A percentile compares a stretch with the other conserved stretches of the same genome.
Evolutionary conservation across 2,888 invertebrate species (phyloP).

Genomic region (Alviniconcha strummeri): DNA sequence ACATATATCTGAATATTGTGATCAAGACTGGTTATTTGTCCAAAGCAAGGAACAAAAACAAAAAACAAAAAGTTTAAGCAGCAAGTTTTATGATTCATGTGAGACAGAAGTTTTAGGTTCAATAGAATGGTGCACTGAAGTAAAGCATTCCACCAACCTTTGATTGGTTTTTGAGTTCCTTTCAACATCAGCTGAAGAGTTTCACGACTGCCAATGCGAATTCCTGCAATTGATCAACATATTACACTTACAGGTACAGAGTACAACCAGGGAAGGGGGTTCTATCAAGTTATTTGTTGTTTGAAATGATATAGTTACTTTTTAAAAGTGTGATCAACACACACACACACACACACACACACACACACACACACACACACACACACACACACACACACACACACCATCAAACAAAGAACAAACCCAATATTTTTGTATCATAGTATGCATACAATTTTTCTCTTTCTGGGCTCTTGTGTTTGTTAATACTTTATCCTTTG

Average conservation of each 20-base stretch:
- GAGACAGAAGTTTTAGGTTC: no score
- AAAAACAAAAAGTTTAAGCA: background rate
- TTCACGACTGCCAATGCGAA: slow-evolving; percentile 66
- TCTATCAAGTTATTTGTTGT: no score
- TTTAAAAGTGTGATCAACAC: background rate
- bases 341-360: background rate
- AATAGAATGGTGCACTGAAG: no score
- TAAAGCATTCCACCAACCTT: background rate
- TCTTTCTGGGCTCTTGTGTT: no score
- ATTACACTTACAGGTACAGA: background rate
- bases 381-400: slow-evolving; percentile 12
- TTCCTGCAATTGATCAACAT: slow-evolving; percentile 50
- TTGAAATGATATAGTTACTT: no score
- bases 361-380: slow-evolving; percentile 11
- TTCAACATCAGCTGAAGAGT: slow-evolving; percentile 67
- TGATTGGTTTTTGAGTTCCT: slow-evolving; percentile 40
- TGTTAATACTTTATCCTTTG: no score
- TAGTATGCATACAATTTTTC: no score
- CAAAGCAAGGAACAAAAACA: no score
- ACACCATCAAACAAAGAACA: background rate
- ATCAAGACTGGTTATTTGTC: no score
- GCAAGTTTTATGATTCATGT: no score
- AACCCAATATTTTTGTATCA: no score
- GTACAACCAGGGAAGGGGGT: background rate
- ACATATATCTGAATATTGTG: no score